Percentiles rank a stretch among this genome's conserved stretches.
Evolutionary conservation across 2,888 invertebrate genomes (phyloP).

Genomic region (Tiliacea aurago): DNA sequence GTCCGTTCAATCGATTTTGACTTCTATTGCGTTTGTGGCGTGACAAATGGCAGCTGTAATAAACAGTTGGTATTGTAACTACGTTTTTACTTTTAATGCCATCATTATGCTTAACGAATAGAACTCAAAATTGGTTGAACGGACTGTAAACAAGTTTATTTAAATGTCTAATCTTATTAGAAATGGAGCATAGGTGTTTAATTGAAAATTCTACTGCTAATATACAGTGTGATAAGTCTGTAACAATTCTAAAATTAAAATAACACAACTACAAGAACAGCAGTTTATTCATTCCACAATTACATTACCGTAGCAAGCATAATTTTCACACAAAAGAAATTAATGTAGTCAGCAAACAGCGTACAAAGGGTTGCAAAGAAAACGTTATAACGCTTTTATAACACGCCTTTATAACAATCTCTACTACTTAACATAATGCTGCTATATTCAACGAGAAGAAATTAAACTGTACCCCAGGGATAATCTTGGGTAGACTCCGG

Average conservation of each 20-base stretch:
- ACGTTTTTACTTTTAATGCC: too few species aligned
- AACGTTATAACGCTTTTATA: conserved; percentile 62
- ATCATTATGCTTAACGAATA: too few species aligned
- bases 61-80: too few species aligned
- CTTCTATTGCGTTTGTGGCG: too few species aligned
- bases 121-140: too few species aligned
- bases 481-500: conserved; percentile 63
- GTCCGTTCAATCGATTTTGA: too few species aligned
- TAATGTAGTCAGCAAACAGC: conserved; percentile 62
- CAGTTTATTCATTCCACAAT: conserved; percentile 21
- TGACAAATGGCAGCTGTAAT: too few species aligned
- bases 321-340: conserved; percentile 58
- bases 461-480: conserved; percentile 73
- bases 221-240: neutral
- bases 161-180: too few species aligned
- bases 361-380: conserved; percentile 56
- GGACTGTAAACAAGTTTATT: too few species aligned
- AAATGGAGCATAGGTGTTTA: too few species aligned
- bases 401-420: conserved; percentile 64
- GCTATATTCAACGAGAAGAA: conserved; percentile 74
- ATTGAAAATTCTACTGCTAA: neutral
- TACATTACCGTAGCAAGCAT: conserved; percentile 25
- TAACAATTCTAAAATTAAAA: neutral
- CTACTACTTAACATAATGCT: conserved; percentile 70
- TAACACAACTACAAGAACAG: conserved; percentile 2